A percentile compares a stretch with the other conserved stretches of the same genome.
Conservation (phyloP, 2,888 invertebrate species). For the Drosophila eohydei region DNA sequence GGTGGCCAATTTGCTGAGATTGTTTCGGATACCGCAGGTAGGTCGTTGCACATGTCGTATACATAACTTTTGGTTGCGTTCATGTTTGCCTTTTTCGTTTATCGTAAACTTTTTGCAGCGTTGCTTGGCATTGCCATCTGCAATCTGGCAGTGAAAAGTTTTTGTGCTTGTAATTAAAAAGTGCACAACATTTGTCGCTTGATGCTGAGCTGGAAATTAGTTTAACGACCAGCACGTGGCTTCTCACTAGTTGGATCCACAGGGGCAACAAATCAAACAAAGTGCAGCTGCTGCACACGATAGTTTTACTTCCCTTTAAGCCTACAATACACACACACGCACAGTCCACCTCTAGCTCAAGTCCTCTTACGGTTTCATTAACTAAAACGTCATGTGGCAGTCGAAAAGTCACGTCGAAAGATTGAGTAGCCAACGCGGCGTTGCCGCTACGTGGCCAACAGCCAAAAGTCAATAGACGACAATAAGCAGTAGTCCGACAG, state of each 20-base stretch:
- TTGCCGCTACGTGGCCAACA: slow-evolving; percentile 55
- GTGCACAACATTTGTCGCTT: slow-evolving; percentile 31
- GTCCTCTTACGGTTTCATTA: not conserved
- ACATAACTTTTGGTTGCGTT: slow-evolving; percentile 9
- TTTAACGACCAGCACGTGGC: slow-evolving; percentile 43
- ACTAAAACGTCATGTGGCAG: slow-evolving; percentile 3
- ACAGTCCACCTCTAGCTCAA: not conserved
- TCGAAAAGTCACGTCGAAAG: slow-evolving; percentile 63
- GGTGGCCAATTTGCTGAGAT: slow-evolving; percentile 95
- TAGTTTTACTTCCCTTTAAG: slow-evolving; percentile 8
- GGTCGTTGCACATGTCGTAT: slow-evolving; percentile 36
- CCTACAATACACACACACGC: not conserved
- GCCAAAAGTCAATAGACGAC: slow-evolving; percentile 68
- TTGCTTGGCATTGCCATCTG: not conserved
- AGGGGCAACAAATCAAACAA: slow-evolving; percentile 36
- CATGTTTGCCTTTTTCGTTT: not conserved
- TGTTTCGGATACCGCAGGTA: slow-evolving; percentile 95
- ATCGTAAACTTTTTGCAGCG: slow-evolving; percentile 21
- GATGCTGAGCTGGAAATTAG: slow-evolving; percentile 25
- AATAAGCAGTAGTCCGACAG: slow-evolving; percentile 38
- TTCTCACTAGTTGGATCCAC: slow-evolving; percentile 2
- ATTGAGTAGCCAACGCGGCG: slow-evolving; percentile 49
- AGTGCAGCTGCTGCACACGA: slow-evolving; percentile 55
- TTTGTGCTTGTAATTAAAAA: slow-evolving; percentile 61
- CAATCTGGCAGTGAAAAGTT: slow-evolving; percentile 20